Conservation (phyloP, 2,888 invertebrate genomes). For the Muschampia plurimacula region DNA sequence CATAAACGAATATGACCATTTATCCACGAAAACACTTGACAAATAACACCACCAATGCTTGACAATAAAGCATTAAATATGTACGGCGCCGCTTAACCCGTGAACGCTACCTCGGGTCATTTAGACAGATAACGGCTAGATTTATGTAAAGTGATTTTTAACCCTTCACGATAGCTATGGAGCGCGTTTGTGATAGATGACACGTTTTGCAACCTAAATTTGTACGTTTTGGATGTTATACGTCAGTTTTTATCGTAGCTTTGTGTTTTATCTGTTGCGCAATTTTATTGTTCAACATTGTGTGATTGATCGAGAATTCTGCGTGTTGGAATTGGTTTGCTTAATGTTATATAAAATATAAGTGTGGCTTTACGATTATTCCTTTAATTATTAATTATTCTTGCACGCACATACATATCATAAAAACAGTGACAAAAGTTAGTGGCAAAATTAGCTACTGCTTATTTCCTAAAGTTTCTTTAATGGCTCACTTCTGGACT, state of each 20-base stretch:
- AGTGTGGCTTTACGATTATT: no score
- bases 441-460: no score
- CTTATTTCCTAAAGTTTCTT: no score
- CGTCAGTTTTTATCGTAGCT: slow-evolving; percentile 51
- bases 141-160: slow-evolving; percentile 83
- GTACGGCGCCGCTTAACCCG: slow-evolving; percentile 53
- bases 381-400: no score
- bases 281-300: slow-evolving; percentile 49
- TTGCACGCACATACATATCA: no score
- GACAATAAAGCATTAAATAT: slow-evolving; percentile 54
- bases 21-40: slow-evolving; percentile 43
- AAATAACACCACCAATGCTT: slow-evolving; percentile 59
- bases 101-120: slow-evolving; percentile 67
- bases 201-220: slow-evolving; percentile 57
- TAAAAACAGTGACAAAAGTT: no score
- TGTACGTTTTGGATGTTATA: slow-evolving; percentile 55
- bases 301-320: slow-evolving; percentile 49
- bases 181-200: slow-evolving; percentile 63
- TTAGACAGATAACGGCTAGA: slow-evolving; percentile 75
- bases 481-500: no score
- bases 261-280: slow-evolving; percentile 45
- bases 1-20: neutral
- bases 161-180: slow-evolving; percentile 67
- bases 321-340: neutral
- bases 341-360: no score